Evolutionary conservation across 1,140 invertebrate species (phyloP).

Genomic region (Oedothorax gibbosus): DNA sequence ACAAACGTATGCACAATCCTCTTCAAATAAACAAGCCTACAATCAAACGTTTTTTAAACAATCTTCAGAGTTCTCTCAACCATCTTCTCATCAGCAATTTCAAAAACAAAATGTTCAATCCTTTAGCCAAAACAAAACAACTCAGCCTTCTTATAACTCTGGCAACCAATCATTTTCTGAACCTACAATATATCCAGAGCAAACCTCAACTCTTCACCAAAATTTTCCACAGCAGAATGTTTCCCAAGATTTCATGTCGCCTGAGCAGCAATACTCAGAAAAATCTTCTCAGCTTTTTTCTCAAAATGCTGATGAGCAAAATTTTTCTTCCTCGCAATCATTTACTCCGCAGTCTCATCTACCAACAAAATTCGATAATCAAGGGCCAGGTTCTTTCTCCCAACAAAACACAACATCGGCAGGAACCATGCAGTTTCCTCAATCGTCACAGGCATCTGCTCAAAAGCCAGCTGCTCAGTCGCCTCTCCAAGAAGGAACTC

Average conservation of each 20-base stretch:
- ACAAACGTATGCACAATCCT: background rate
- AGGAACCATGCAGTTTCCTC: constrained; percentile 34
- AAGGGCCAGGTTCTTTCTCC: constrained; percentile 16
- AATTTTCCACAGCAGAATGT: constrained; percentile 22
- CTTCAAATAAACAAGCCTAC: constrained; percentile 16
- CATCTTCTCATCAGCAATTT: constrained; percentile 21
- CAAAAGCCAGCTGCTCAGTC: constrained; percentile 36
- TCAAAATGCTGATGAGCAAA: constrained; percentile 22
- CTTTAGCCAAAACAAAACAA: constrained; percentile 1
- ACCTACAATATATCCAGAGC: constrained; percentile 2
- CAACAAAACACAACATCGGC: background rate
- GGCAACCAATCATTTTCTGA: constrained; percentile 25
- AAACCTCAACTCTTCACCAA: constrained; percentile 28
- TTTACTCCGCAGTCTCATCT: background rate
- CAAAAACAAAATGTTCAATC: constrained; percentile 32
- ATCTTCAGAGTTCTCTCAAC: constrained; percentile 25
- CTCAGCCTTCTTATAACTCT: constrained; percentile 3
- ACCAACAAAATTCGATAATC: constrained; percentile 16
- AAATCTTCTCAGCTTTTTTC: constrained; percentile 11
- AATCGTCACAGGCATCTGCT: background rate
- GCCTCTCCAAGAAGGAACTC: constrained; percentile 16
- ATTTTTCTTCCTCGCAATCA: constrained; percentile 27
- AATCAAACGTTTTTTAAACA: constrained; percentile 23
- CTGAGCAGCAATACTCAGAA: constrained; percentile 10
- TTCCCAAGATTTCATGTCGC: background rate